phyloP scores from a whole-genome alignment of 2,888 invertebrate genomes.

The Ophraella communa region DNA sequence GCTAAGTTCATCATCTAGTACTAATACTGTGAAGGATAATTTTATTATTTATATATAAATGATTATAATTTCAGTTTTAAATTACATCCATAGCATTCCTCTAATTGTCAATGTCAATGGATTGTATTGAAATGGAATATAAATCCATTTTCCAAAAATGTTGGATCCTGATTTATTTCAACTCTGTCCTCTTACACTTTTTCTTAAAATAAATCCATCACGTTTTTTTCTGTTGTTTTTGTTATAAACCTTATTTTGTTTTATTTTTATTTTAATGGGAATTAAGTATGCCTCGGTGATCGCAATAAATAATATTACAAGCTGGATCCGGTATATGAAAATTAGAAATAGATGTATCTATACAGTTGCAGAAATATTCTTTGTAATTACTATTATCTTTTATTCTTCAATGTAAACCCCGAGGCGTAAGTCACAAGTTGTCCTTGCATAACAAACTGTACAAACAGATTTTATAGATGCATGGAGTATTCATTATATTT shows the following conservation, averaged over 20 bases:
- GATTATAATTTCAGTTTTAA: too few relatives aligned
- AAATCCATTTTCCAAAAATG: too few relatives aligned
- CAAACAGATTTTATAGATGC: background rate
- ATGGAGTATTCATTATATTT: slow-evolving; percentile 1
- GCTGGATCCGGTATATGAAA: slow-evolving; percentile 1
- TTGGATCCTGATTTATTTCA: too few relatives aligned
- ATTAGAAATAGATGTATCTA: background rate
- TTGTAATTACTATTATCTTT: slow-evolving; percentile 8
- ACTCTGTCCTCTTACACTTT: too few relatives aligned
- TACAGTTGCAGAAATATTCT: slow-evolving; percentile 5
- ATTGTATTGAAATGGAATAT: too few relatives aligned
- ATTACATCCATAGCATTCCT: too few relatives aligned
- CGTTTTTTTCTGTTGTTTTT: background rate
- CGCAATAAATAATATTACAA: background rate
- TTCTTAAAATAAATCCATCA: background rate
- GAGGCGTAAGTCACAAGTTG: slow-evolving; percentile 12
- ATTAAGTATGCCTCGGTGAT: background rate
- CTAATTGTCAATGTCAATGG: too few relatives aligned
- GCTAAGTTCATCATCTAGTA: too few relatives aligned
- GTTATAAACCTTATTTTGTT: background rate
- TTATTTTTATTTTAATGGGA: too few relatives aligned
- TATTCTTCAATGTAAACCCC: slow-evolving; percentile 11
- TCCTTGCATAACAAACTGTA: slow-evolving; percentile 9
- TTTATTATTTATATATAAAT: too few relatives aligned
- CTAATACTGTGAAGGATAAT: too few relatives aligned